Conservation (phyloP, 2,113 vertebrate species). For the Barbus barbus region DNA sequence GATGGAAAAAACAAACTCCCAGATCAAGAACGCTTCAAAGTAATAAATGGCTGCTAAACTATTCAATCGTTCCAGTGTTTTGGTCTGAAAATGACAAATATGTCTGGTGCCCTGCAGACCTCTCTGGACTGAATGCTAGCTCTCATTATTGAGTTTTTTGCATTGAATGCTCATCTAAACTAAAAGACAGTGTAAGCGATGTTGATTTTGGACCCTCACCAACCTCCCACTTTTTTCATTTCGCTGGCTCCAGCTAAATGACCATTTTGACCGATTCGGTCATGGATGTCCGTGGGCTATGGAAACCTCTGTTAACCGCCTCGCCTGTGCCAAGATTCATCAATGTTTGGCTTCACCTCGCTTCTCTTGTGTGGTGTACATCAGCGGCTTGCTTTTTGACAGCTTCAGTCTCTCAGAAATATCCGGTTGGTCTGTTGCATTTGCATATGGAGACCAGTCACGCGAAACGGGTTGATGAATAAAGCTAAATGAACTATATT, state of each 20-base stretch:
- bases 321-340: constrained; percentile 61
- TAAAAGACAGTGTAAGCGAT: constrained; percentile 62
- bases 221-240: constrained; percentile 68
- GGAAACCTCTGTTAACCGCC: constrained; percentile 57
- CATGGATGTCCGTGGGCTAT: constrained; percentile 57
- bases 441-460: background rate
- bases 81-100: constrained; percentile 18
- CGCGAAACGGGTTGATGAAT: background rate
- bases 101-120: constrained; percentile 8
- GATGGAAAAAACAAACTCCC: background rate
- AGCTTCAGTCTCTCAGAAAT: constrained; percentile 20
- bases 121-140: background rate
- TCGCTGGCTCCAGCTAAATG: constrained; percentile 72
- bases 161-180: constrained; percentile 70
- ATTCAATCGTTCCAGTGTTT: background rate
- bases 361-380: background rate
- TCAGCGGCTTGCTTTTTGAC: constrained; percentile 36
- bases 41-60: constrained; percentile 2
- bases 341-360: constrained; percentile 32
- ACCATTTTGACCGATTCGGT: constrained; percentile 67
- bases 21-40: background rate
- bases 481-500: background rate
- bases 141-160: constrained; percentile 67
- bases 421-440: background rate
- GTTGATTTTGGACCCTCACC: constrained; percentile 71